phyloP scores from a whole-genome alignment of 2,113 vertebrate species.

The Xiphophorus couchianus region DNA sequence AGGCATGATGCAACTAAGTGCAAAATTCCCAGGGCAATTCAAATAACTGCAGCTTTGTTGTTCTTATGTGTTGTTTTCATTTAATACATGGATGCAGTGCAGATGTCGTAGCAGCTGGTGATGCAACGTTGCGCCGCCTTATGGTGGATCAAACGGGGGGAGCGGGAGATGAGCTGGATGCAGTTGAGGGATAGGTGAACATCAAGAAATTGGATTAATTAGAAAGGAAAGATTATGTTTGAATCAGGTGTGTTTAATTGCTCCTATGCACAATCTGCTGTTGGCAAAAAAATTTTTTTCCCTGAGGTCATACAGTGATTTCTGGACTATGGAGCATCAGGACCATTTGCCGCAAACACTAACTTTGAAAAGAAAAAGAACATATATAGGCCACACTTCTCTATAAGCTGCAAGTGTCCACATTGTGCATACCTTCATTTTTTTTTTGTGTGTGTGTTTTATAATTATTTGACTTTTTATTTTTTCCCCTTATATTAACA shows the following conservation, averaged over 20 bases:
- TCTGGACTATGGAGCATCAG: too few species aligned
- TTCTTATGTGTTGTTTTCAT: conserved; percentile 9
- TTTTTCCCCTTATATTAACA: too few species aligned
- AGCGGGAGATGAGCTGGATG: neutral
- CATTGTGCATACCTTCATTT: too few species aligned
- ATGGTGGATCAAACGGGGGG: neutral
- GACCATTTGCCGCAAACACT: too few species aligned
- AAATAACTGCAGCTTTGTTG: conserved; percentile 7
- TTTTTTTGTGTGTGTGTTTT: too few species aligned
- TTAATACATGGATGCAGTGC: neutral
- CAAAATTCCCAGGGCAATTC: conserved; percentile 23
- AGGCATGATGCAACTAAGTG: conserved; percentile 36
- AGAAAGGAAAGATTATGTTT: neutral
- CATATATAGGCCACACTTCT: too few species aligned
- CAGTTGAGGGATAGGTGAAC: neutral
- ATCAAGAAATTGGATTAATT: neutral
- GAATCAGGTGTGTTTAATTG: conserved; percentile 41
- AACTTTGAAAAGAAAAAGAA: too few species aligned
- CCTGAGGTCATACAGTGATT: too few species aligned
- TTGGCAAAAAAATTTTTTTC: conserved; percentile 29
- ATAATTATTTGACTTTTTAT: too few species aligned
- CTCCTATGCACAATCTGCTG: conserved; percentile 24
- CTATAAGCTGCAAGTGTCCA: too few species aligned
- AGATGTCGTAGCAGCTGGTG: neutral
- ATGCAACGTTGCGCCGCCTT: neutral